These are phyloP conservation scores for Stenodera caucasica DNA, from an alignment of 2,888 invertebrate genomes.

Conservation along the genomic window DNA sequence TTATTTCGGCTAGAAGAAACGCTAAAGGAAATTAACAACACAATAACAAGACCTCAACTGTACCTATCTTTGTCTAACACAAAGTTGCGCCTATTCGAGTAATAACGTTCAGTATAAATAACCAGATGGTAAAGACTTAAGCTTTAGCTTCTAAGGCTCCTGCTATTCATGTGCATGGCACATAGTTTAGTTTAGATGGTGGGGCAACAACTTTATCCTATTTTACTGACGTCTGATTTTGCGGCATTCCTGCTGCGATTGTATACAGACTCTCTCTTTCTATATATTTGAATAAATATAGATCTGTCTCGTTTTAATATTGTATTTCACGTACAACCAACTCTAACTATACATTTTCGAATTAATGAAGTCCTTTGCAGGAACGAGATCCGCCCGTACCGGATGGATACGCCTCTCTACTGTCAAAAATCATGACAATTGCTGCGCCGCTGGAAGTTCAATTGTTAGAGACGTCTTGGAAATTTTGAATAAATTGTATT, in stretches of 20 bases:
- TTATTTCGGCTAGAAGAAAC: background rate
- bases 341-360: conserved; percentile 26
- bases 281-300: too few relatives aligned
- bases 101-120: conserved; percentile 37
- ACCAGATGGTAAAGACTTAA: conserved; percentile 35
- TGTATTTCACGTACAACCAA: background rate
- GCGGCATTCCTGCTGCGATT: conserved; percentile 32
- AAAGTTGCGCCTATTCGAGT: conserved; percentile 36
- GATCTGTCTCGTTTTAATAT: background rate
- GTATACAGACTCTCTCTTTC: conserved; percentile 13
- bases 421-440: conserved; percentile 8
- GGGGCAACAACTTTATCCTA: conserved; percentile 23
- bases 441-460: background rate
- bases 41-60: conserved; percentile 37
- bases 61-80: conserved; percentile 31
- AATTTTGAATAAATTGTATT: background rate
- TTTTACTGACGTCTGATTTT: conserved; percentile 27
- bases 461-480: background rate
- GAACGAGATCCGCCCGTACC: conserved; percentile 23
- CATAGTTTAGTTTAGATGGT: conserved; percentile 29
- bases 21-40: conserved; percentile 31
- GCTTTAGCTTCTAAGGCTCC: conserved; percentile 17
- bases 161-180: conserved; percentile 28
- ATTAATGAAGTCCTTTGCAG: conserved; percentile 32
- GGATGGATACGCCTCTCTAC: conserved; percentile 5